Percentiles rank a stretch among this genome's conserved stretches.
Evolutionary conservation across 2,888 invertebrate species (phyloP).

Genomic region (Caenorhabditis macrosperma): DNA sequence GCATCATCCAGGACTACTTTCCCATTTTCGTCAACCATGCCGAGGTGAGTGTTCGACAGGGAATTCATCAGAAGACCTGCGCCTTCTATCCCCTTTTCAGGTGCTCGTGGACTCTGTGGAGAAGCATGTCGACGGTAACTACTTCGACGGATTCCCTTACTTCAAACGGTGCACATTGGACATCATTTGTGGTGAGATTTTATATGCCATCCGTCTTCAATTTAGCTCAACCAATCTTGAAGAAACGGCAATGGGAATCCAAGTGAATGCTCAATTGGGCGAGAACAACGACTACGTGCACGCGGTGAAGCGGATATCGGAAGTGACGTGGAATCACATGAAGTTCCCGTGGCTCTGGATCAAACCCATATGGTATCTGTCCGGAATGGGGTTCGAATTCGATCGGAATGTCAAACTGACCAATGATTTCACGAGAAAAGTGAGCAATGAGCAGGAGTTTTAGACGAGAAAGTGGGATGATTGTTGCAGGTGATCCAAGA

Average conservation of each 20-base stretch:
- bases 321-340: slow-evolving; percentile 67
- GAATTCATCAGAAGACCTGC: background rate
- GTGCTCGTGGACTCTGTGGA: slow-evolving; percentile 80
- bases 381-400: slow-evolving; percentile 80
- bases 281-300: slow-evolving; percentile 71
- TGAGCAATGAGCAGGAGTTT: slow-evolving; percentile 5
- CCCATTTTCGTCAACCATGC: slow-evolving; percentile 51
- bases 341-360: slow-evolving; percentile 81
- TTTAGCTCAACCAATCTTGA: too few relatives aligned
- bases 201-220: too few relatives aligned
- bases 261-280: slow-evolving; percentile 71
- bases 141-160: slow-evolving; percentile 82
- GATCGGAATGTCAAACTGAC: slow-evolving; percentile 59
- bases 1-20: slow-evolving; percentile 82
- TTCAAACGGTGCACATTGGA: slow-evolving; percentile 83
- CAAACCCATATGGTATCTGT: slow-evolving; percentile 83
- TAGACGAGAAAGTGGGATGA: too few relatives aligned
- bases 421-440: slow-evolving; percentile 68
- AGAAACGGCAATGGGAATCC: slow-evolving; percentile 78
- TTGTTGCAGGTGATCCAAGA: slow-evolving; percentile 56
- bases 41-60: slow-evolving; percentile 23
- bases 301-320: slow-evolving; percentile 69
- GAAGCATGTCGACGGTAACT: slow-evolving; percentile 72
- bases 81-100: too few relatives aligned
- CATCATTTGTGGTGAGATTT: slow-evolving; percentile 78